Evolutionary conservation across 1,140 invertebrate species (phyloP).

Genomic region (Trigoniulus corallinus): DNA sequence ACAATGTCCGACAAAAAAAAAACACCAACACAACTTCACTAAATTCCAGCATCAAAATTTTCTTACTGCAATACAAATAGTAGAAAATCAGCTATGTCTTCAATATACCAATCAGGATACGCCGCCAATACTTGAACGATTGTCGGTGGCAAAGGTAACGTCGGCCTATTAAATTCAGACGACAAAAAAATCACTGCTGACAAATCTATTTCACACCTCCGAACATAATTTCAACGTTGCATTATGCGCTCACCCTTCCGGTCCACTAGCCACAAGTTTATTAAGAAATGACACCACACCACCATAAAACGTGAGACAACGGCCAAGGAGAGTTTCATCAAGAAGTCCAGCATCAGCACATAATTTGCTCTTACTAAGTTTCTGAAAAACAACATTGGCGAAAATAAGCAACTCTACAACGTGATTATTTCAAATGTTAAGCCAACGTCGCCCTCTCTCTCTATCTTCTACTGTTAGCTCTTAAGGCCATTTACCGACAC

Average conservation of each 20-base stretch:
- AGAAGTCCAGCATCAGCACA: conserved; percentile 75
- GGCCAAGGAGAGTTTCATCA: conserved; percentile 57
- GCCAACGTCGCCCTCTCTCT: too few species aligned
- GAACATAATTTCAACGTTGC: too few species aligned
- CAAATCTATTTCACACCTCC: neutral
- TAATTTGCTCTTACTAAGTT: conserved; percentile 43
- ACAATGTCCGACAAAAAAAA: neutral
- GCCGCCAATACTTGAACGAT: conserved; percentile 61
- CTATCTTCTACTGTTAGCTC: too few species aligned
- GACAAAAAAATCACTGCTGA: neutral
- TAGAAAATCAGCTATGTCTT: conserved; percentile 89
- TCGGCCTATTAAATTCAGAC: too few species aligned
- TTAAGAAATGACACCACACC: conserved; percentile 47
- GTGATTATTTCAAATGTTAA: too few species aligned
- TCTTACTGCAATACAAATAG: conserved; percentile 84
- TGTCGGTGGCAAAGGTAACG: conserved; percentile 35
- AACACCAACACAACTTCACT: conserved; percentile 5
- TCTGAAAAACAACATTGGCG: conserved; percentile 21
- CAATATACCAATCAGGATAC: conserved; percentile 89
- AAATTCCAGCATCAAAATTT: conserved; percentile 1
- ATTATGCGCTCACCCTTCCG: conserved; percentile 10
- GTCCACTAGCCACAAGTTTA: conserved; percentile 2
- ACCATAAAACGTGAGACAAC: conserved; percentile 73
- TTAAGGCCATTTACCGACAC: too few species aligned
- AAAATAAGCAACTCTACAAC: neutral